A percentile compares a stretch with the other conserved stretches of the same genome.
phyloP scores from a whole-genome alignment of 2,797 vertebrate genomes.

The Acanthiza pusilla region DNA sequence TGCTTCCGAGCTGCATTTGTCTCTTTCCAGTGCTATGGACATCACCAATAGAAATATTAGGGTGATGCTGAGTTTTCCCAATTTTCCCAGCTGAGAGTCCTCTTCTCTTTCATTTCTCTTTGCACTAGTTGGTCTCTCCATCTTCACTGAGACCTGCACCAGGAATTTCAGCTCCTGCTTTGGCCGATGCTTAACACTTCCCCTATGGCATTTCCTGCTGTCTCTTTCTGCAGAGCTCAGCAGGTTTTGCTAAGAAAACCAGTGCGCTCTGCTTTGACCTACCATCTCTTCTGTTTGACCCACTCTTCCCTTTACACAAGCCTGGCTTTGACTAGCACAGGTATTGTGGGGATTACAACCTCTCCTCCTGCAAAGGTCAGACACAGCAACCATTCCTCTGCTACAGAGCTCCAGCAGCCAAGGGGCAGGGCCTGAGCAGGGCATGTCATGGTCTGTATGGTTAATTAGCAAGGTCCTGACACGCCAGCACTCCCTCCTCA shows the following conservation, averaged over 20 bases:
- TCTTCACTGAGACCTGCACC: background rate
- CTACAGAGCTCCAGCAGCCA: too few species aligned
- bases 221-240: background rate
- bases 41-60: background rate
- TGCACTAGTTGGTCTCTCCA: background rate
- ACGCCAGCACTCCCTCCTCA: background rate
- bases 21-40: background rate
- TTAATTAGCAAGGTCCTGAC: background rate
- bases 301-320: background rate
- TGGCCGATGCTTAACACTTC: background rate
- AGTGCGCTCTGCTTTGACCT: background rate
- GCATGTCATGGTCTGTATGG: accelerated
- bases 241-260: background rate
- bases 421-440: background rate
- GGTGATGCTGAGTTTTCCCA: background rate
- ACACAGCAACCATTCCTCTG: too few species aligned
- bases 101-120: background rate
- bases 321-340: background rate
- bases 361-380: background rate
- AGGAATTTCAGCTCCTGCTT: background rate
- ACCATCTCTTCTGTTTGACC: background rate
- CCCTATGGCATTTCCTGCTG: background rate
- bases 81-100: background rate
- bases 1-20: background rate
- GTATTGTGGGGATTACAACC: background rate